Percentiles rank a stretch among this genome's conserved stretches.
Evolutionary conservation across 2,113 vertebrate genomes (phyloP).

Genomic region (Gobio gobio): DNA sequence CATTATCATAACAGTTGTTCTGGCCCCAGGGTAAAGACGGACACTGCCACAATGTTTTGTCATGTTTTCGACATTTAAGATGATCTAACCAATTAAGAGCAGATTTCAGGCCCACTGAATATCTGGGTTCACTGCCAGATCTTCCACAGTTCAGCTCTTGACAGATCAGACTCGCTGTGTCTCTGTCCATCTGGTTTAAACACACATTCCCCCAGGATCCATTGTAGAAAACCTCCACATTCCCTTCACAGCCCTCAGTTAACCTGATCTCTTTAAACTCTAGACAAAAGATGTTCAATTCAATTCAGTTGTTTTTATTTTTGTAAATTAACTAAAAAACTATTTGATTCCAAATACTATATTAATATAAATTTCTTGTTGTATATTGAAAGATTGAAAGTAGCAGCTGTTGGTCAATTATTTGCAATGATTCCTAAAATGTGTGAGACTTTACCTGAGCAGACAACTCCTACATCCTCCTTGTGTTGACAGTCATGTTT

Average conservation of each 20-base stretch:
- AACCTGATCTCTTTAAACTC: slow-evolving; percentile 50
- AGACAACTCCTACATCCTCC: slow-evolving; percentile 55
- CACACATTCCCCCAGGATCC: slow-evolving; percentile 44
- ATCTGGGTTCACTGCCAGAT: background rate
- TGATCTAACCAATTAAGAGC: slow-evolving; percentile 39
- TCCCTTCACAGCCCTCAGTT: slow-evolving; percentile 42
- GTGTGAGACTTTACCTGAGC: slow-evolving; percentile 39
- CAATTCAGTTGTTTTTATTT: background rate
- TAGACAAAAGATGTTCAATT: background rate
- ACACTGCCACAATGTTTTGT: slow-evolving; percentile 42
- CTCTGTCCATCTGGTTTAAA: slow-evolving; percentile 29
- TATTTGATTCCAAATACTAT: background rate
- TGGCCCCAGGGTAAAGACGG: slow-evolving; percentile 36
- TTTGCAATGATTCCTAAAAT: background rate
- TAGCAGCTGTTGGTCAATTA: background rate
- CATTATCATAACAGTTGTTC: slow-evolving; percentile 21
- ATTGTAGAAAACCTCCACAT: slow-evolving; percentile 55
- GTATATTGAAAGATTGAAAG: background rate
- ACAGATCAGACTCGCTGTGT: slow-evolving; percentile 47
- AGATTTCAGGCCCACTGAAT: background rate
- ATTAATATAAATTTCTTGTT: background rate
- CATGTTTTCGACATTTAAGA: slow-evolving; percentile 45
- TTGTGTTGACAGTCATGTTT: slow-evolving; percentile 50
- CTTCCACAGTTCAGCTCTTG: slow-evolving; percentile 55
- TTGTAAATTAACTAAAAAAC: background rate